Percentiles rank a stretch among this genome's conserved stretches.
phyloP scores from a whole-genome alignment of 2,113 vertebrate genomes.

The Heterocephalus glaber region DNA sequence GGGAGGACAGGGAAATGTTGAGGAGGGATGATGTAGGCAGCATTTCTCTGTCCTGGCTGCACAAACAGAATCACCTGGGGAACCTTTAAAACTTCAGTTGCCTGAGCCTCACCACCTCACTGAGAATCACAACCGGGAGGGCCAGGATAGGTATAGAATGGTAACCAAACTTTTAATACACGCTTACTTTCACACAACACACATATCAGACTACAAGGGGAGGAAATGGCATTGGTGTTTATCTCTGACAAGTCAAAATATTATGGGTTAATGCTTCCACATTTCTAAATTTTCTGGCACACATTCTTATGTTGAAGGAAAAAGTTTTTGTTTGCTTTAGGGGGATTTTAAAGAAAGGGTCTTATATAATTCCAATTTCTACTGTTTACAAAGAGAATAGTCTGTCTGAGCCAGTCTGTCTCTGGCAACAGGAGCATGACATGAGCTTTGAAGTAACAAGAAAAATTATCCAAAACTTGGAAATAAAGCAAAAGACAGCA shows the following conservation, averaged over 20 bases:
- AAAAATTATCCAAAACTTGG: slow-evolving; percentile 30
- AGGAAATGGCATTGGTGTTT: background rate
- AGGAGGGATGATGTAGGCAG: background rate
- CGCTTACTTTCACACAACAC: background rate
- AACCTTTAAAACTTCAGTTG: background rate
- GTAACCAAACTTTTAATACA: background rate
- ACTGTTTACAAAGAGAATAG: background rate
- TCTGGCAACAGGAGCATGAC: background rate
- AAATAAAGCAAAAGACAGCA: background rate
- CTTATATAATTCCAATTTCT: background rate
- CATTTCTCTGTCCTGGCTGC: background rate
- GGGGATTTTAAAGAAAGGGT: background rate
- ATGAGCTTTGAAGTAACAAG: background rate
- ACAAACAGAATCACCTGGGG: background rate
- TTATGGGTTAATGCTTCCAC: background rate
- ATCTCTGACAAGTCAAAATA: background rate
- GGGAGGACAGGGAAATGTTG: background rate
- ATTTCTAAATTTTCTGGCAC: background rate
- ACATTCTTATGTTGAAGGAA: background rate
- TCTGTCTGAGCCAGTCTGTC: background rate
- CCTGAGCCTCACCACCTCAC: background rate
- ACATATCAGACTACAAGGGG: background rate
- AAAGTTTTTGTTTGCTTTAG: background rate
- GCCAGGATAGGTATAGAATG: background rate
- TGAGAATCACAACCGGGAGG: background rate